phyloP scores from a whole-genome alignment of 2,888 invertebrate genomes.

The Andrena minutula region DNA sequence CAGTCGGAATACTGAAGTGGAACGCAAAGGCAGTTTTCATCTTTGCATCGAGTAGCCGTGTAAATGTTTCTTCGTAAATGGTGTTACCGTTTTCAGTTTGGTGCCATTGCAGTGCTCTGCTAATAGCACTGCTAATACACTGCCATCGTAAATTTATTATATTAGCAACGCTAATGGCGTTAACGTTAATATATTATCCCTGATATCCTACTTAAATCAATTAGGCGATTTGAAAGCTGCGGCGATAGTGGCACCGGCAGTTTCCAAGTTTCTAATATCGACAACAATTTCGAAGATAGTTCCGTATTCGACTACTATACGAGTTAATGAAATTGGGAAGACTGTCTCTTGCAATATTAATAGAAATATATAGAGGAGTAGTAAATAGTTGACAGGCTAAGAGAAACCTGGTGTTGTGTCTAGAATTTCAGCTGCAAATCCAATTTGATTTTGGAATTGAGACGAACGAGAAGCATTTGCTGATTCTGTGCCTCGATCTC shows the following conservation, averaged over 20 bases:
- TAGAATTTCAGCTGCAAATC: neutral
- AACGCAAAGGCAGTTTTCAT: neutral
- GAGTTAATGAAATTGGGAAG: too few relatives aligned
- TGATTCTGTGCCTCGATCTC: neutral
- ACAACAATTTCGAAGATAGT: neutral
- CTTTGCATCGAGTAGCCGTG: neutral
- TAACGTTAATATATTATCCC: conserved; percentile 2
- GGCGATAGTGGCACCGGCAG: neutral
- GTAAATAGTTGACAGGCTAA: too few relatives aligned
- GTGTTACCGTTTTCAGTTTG: neutral
- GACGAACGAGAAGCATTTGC: neutral
- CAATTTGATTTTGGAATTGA: neutral
- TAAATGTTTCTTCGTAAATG: neutral
- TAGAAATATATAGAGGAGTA: too few relatives aligned
- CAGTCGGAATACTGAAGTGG: conserved; percentile 1
- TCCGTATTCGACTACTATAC: too few relatives aligned
- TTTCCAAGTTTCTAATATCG: neutral
- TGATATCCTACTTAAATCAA: neutral
- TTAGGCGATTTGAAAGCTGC: neutral
- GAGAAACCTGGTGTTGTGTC: too few relatives aligned
- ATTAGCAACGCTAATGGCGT: neutral
- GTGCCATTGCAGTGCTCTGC: neutral
- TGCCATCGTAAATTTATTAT: neutral
- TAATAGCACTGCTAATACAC: neutral
- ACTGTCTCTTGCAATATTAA: too few relatives aligned